phyloP scores from a whole-genome alignment of 1,140 invertebrate species.

The Hyles euphorbiae region DNA sequence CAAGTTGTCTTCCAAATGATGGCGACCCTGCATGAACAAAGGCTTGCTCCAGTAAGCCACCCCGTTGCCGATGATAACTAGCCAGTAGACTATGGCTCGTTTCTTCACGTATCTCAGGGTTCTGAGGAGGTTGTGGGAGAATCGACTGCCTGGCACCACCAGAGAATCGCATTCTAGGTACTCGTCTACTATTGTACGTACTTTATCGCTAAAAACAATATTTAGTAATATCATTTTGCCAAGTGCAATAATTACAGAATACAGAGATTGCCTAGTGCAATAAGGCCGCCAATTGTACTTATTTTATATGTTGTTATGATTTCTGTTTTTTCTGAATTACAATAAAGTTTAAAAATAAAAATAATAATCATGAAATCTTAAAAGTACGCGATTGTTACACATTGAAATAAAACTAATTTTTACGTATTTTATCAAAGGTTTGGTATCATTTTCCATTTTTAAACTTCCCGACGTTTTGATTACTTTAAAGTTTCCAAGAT shows the following conservation, averaged over 20 bases:
- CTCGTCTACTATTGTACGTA: conserved; percentile 24
- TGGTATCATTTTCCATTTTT: too few relatives aligned
- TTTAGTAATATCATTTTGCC: background rate
- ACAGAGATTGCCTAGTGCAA: background rate
- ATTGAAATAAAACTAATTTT: too few relatives aligned
- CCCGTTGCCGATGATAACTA: conserved; percentile 31
- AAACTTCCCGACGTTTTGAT: too few relatives aligned
- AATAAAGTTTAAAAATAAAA: too few relatives aligned
- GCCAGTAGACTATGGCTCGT: conserved; percentile 40
- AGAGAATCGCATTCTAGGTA: conserved; percentile 31
- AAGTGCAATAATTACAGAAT: background rate
- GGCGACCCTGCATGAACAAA: conserved; percentile 33
- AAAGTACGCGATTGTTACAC: too few relatives aligned
- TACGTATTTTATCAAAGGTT: too few relatives aligned
- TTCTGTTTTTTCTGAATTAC: too few relatives aligned
- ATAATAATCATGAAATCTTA: too few relatives aligned
- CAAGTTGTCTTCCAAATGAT: conserved; percentile 40
- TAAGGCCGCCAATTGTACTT: too few relatives aligned
- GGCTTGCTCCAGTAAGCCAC: conserved; percentile 32
- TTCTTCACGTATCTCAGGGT: conserved; percentile 34
- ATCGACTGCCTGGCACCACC: conserved; percentile 21
- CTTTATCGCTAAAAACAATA: conserved; percentile 11
- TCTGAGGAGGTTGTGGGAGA: conserved; percentile 28
- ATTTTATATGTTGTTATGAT: background rate
- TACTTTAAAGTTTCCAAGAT: too few relatives aligned